Conservation (phyloP, 2,888 invertebrate species). For the Galerucella nymphaeae region DNA sequence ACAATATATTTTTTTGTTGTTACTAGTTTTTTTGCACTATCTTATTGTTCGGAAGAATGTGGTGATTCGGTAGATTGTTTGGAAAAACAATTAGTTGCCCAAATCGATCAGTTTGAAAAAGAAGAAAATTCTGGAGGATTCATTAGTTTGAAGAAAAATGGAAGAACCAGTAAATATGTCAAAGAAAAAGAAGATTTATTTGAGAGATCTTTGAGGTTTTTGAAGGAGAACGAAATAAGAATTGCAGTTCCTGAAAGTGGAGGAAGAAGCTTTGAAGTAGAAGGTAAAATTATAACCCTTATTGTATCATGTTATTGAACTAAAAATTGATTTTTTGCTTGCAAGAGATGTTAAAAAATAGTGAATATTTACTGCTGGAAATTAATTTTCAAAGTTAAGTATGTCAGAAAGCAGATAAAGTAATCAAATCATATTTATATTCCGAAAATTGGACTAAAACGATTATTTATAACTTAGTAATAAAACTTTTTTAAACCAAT, state of each 20-base stretch:
- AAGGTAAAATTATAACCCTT: conserved; percentile 41
- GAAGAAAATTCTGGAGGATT: conserved; percentile 64
- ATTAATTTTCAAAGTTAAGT: too few species aligned
- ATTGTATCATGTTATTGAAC: too few species aligned
- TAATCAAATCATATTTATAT: too few species aligned
- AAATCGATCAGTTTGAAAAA: conserved; percentile 65
- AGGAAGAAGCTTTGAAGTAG: conserved; percentile 56
- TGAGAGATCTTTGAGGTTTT: conserved; percentile 66
- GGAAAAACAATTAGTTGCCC: conserved; percentile 65
- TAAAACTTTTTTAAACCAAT: too few species aligned
- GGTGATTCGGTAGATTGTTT: conserved; percentile 57
- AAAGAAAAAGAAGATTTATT: conserved; percentile 61
- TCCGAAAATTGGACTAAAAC: too few species aligned
- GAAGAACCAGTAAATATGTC: conserved; percentile 50
- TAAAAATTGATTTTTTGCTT: too few species aligned
- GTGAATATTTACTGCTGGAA: too few species aligned
- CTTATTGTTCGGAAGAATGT: conserved; percentile 44
- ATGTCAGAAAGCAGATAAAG: too few species aligned
- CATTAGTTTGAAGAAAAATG: conserved; percentile 60
- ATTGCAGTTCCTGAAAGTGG: conserved; percentile 62
- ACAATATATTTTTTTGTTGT: conserved; percentile 8
- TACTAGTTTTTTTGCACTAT: conserved; percentile 16
- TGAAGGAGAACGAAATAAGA: conserved; percentile 66
- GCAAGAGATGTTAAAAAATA: too few species aligned
- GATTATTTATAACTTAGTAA: too few species aligned